Evolutionary conservation across 2,888 invertebrate species (phyloP).

Genomic region (Mesoligia furuncula): DNA sequence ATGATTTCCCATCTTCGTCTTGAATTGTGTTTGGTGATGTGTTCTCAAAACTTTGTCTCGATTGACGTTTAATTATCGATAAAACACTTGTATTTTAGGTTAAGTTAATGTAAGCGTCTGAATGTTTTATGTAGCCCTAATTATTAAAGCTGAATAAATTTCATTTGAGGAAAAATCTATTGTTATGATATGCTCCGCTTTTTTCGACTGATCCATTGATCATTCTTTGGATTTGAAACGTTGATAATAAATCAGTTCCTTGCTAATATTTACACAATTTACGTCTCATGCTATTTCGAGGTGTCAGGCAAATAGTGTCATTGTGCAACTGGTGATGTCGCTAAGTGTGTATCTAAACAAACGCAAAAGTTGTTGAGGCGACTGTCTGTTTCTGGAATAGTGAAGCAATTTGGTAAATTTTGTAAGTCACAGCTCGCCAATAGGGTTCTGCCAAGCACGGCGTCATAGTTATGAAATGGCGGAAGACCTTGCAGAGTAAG

Average conservation of each 20-base stretch:
- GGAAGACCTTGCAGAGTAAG: conserved; percentile 10
- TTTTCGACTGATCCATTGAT: conserved; percentile 43
- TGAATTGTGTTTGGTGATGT: conserved; percentile 73
- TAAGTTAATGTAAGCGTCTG: conserved; percentile 83
- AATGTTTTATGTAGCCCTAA: conserved; percentile 78
- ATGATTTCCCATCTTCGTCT: conserved; percentile 75
- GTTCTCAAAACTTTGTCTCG: conserved; percentile 67
- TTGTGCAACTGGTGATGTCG: conserved; percentile 46
- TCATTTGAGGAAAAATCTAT: conserved; percentile 68
- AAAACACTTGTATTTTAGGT: conserved; percentile 78
- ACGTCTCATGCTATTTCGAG: conserved; percentile 43
- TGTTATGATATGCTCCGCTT: conserved; percentile 54
- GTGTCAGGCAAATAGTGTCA: conserved; percentile 49
- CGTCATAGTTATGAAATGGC: conserved; percentile 29
- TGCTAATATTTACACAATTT: conserved; percentile 37
- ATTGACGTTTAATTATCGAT: conserved; percentile 77
- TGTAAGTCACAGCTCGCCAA: conserved; percentile 39
- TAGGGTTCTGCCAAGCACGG: conserved; percentile 38
- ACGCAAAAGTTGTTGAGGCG: conserved; percentile 30
- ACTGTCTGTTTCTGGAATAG: conserved; percentile 37
- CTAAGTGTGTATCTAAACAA: conserved; percentile 39
- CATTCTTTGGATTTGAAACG: conserved; percentile 36
- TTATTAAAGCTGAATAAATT: conserved; percentile 78
- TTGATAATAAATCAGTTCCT: conserved; percentile 44
- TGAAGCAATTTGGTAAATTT: conserved; percentile 43